Base-by-base conservation (phyloP, 2,113 vertebrate species). In the Ibidorhyncha struthersii region DNA sequence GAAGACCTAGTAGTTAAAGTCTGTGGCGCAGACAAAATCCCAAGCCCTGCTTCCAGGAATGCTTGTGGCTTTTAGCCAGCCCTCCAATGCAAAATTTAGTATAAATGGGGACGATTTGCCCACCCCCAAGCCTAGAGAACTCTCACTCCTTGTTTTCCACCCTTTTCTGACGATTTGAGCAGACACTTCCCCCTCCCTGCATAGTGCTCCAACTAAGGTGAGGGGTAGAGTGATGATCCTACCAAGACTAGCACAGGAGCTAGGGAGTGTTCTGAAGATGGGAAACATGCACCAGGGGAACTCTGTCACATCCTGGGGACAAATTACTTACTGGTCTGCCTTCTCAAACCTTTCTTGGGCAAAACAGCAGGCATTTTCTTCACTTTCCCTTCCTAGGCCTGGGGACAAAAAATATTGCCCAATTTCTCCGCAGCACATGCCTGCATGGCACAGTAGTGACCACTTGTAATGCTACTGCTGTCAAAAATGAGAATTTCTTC, bases 341-440 rank as follows among this genome's bases (percentile, higher is more conserved):
- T 84, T 85, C 38, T 66, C 47, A 71, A 79, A 62, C 4, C 3
- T 61, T 70, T 66, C 34, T n/a, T 23, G 9, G 25, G 13, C 16
- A 77, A 86, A 53, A 14, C 19, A 78, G 36, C 19, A 50, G 17
- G 26, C 8, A 20, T 43, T 63, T 87, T 59, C 50, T 70, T 92
- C 30, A 71, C 11, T 36, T 67, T 76, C 10, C 5, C 26, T 59
- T 79, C 62, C 74, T 27, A 73, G 15, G 36, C 7, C 38, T 41
- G 11, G 6, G 12, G 47, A 4, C 9, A 47, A 41, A 73, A 61
- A 40, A 6, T 1, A 3, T 27, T 47, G 18, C 82, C 71, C 4
- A 38, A 3, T 71, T 82, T 92, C 30, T 59, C 30, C 0, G 1
- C n/a, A 63, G 41, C 14, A 32, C 16, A 32, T 0, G 0, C 36